Evolutionary conservation across 2,888 invertebrate genomes (phyloP), one percentile per base, ranked within the genome.

Genomic region (Sinotaia quadrata): DNA sequence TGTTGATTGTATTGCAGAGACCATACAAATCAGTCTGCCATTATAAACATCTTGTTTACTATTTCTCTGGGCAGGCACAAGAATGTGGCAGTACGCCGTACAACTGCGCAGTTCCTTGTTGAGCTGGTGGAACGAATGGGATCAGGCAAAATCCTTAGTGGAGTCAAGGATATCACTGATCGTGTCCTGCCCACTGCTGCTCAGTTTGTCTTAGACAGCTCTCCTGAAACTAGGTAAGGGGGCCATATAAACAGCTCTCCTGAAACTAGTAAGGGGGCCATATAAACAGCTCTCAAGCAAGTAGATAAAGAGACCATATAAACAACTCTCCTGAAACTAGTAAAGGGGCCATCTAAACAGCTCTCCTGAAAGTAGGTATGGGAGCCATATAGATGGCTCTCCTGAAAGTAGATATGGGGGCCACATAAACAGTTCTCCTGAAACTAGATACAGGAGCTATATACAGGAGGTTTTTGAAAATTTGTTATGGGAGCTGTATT

Each of bases 271-370:
- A n/a, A n/a, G n/a, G n/a, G n/a, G n/a, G n/a, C n/a, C n/a, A n/a
- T n/a, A n/a, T n/a, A n/a, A n/a, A n/a, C n/a, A n/a, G n/a, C n/a
- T n/a, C n/a, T n/a, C n/a, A n/a, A n/a, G n/a, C n/a, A n/a, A n/a
- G n/a, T n/a, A n/a, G n/a, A n/a, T n/a, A n/a, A n/a, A n/a, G n/a
- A n/a, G n/a, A n/a, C n/a, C n/a, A n/a, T n/a, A n/a, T n/a, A n/a
- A n/a, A n/a, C n/a, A n/a, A 95, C 27, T 94, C 93, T 85, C 91
- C 95, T 33, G 95, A 96, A 76, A 93, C 96, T 0, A 92, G 96
- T 92, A 86, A 82, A 24, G 24, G 3, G 5, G 57, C 3, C 33
- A 24, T 31, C 10, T 21, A 0, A n/a, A n/a, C n/a, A n/a, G n/a
- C n/a, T n/a, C n/a, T n/a, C n/a, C n/a, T n/a, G n/a, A n/a, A n/a